Evolutionary conservation across 2,797 vertebrate species (phyloP).

Genomic region (Sciaenops ocellatus): DNA sequence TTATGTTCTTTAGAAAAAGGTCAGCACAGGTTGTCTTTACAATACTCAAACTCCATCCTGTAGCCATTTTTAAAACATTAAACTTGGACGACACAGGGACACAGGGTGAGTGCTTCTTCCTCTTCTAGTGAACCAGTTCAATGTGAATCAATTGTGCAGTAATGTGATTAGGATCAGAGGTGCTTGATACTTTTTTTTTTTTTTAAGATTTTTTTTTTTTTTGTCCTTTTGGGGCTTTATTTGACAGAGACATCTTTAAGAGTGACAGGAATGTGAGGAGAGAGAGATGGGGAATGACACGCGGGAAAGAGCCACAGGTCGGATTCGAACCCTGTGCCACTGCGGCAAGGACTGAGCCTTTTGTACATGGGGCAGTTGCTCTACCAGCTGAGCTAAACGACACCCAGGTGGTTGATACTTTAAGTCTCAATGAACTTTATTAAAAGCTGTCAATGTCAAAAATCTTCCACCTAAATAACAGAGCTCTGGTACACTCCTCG

Average conservation of each 20-base stretch:
- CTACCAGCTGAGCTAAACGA: too few relatives aligned
- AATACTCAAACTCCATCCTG: neutral
- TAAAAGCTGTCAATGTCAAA: neutral
- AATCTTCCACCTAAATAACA: neutral
- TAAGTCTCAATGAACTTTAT: neutral
- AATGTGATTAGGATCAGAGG: neutral
- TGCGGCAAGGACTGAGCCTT: too few relatives aligned
- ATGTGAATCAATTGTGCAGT: neutral
- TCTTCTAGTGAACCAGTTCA: neutral
- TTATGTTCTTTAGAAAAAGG: neutral
- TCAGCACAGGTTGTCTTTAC: too few relatives aligned
- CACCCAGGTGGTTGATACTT: neutral
- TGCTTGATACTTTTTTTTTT: neutral
- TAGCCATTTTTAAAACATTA: too few relatives aligned
- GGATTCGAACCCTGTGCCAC: too few relatives aligned
- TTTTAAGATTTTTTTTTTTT: too few relatives aligned
- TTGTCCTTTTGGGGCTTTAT: too few relatives aligned
- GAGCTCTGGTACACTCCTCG: neutral
- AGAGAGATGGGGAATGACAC: too few relatives aligned
- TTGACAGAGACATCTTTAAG: too few relatives aligned
- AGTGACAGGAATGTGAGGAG: too few relatives aligned
- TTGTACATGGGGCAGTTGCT: too few relatives aligned
- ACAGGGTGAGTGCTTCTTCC: neutral
- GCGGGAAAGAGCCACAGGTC: too few relatives aligned
- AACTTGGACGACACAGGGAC: neutral